A percentile compares a stretch with the other conserved stretches of the same genome.
phyloP scores from a whole-genome alignment of 1,140 invertebrate genomes.

The Phortica variegata region DNA sequence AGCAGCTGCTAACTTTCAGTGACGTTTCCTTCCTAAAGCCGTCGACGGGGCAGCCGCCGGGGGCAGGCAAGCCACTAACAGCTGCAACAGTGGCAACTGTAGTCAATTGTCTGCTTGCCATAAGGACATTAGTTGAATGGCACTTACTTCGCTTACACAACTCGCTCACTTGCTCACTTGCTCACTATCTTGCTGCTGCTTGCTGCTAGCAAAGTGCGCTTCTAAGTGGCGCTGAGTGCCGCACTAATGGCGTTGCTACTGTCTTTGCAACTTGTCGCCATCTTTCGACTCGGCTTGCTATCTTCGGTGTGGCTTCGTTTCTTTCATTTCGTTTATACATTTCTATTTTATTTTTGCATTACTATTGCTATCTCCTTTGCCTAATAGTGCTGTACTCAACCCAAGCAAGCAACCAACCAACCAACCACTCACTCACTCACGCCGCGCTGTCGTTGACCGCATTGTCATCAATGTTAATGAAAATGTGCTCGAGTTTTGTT shows the following conservation, averaged over 20 bases:
- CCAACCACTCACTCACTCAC: not conserved
- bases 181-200: constrained; percentile 28
- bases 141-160: constrained; percentile 9
- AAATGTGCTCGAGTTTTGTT: no score
- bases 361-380: no score
- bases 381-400: no score
- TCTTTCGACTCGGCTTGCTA: no score
- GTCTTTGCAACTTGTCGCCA: no score
- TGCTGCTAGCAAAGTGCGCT: constrained; percentile 34
- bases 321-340: no score
- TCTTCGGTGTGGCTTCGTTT: no score
- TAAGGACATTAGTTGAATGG: not conserved
- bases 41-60: not conserved
- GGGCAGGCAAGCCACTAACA: constrained; percentile 4
- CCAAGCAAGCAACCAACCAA: constrained; percentile 1
- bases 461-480: no score
- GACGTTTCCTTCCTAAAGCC: no score
- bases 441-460: constrained; percentile 18
- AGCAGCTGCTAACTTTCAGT: constrained; percentile 9
- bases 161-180: constrained; percentile 23
- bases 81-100: not conserved
- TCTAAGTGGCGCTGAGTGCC: no score
- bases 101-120: constrained; percentile 15
- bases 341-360: no score
- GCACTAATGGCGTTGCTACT: no score